These are phyloP conservation scores for Turritopsis rubra DNA, from an alignment of 30 jellyfish, hydroid and myxozoan species.

Conservation along the genomic window DNA sequence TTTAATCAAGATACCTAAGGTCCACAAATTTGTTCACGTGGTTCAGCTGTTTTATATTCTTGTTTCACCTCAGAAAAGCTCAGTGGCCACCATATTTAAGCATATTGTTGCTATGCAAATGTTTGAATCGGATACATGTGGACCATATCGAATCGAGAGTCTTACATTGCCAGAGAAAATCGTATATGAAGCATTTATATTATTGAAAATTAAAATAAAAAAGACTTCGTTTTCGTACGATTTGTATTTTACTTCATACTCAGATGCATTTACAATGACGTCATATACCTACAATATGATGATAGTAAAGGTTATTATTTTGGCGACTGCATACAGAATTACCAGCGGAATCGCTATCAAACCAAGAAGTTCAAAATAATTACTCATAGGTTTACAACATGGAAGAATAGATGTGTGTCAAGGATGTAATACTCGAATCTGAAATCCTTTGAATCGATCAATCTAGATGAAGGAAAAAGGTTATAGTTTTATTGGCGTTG, in stretches of 20 bases:
- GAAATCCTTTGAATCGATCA: too few species aligned
- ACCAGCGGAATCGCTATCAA: constrained; percentile 2
- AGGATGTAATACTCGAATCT: too few species aligned
- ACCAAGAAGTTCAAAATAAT: constrained; percentile 10
- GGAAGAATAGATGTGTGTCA: too few species aligned
- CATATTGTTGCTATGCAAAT: too few species aligned
- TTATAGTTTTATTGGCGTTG: too few species aligned
- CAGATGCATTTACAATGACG: neutral
- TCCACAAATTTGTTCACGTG: too few species aligned
- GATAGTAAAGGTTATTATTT: neutral
- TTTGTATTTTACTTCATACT: neutral
- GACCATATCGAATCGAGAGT: too few species aligned
- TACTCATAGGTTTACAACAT: neutral
- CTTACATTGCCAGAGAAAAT: too few species aligned
- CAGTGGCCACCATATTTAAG: too few species aligned
- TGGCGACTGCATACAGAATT: neutral
- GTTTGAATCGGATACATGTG: too few species aligned
- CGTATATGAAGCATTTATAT: neutral
- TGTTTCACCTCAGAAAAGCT: neutral
- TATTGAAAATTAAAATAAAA: neutral
- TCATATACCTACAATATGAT: neutral
- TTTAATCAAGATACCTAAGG: neutral
- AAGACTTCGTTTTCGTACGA: neutral
- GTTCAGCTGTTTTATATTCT: too few species aligned
- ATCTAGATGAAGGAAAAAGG: neutral